phyloP scores from a whole-genome alignment of 2,113 vertebrate species.

The Promerops cafer region DNA sequence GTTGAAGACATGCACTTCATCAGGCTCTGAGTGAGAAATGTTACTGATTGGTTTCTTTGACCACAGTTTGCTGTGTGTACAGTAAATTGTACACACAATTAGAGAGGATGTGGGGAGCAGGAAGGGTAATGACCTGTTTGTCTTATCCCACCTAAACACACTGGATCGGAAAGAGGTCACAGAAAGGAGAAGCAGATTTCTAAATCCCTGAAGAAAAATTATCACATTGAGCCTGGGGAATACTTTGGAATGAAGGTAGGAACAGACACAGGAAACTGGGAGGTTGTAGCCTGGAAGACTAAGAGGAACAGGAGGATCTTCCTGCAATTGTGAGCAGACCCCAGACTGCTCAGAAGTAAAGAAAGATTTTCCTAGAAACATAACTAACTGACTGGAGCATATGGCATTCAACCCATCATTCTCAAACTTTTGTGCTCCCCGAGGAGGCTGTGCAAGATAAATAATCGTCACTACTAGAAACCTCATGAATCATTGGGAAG shows the following conservation, averaged over 20 bases:
- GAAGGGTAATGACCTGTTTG: neutral
- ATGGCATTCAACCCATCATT: neutral
- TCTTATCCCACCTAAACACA: neutral
- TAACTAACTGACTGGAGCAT: neutral
- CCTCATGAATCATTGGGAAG: neutral
- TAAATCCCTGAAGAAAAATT: neutral
- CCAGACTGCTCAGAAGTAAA: neutral
- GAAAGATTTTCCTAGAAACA: neutral
- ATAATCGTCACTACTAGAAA: neutral
- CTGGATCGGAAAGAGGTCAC: neutral
- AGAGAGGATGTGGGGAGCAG: neutral
- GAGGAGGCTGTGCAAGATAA: neutral
- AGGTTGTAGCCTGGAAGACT: neutral
- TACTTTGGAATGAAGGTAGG: neutral
- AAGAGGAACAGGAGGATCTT: neutral
- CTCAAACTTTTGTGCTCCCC: neutral
- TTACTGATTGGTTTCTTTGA: neutral
- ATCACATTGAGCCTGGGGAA: neutral
- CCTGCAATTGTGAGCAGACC: neutral
- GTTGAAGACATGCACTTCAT: neutral
- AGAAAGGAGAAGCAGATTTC: neutral
- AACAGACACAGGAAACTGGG: neutral
- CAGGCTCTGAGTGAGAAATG: neutral
- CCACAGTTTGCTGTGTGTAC: neutral
- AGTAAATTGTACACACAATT: neutral